phyloP scores from a whole-genome alignment of 2,797 vertebrate genomes.

The Gambelia wislizenii region DNA sequence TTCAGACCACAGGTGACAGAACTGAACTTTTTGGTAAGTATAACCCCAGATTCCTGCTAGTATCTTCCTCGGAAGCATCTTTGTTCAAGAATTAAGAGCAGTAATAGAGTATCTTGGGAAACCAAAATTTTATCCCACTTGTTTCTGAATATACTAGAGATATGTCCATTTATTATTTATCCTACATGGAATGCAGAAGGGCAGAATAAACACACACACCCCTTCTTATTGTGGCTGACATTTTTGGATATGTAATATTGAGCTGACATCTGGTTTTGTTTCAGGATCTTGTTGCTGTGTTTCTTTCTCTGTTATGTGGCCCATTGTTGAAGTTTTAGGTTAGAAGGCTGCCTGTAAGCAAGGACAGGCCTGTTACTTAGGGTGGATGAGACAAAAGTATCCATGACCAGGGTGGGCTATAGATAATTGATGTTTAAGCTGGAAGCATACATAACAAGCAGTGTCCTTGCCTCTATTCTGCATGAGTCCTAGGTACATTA shows the following conservation, averaged over 20 bases:
- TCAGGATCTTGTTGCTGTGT: not conserved
- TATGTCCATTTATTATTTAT: not conserved
- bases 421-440: not conserved
- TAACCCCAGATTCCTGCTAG: not conserved
- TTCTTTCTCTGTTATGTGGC: not conserved
- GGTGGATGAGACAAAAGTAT: not conserved
- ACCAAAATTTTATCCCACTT: not conserved
- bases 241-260: not conserved
- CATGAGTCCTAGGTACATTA: not conserved
- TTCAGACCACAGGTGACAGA: not conserved
- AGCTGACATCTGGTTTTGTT: not conserved
- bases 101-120: not conserved
- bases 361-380: not conserved
- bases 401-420: not conserved
- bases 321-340: not conserved
- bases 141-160: not conserved
- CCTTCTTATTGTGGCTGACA: not conserved
- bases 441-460: not conserved
- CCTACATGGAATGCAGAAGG: not conserved
- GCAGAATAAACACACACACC: not conserved
- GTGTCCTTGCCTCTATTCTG: not conserved
- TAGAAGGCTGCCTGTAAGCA: not conserved
- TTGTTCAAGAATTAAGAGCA: not conserved
- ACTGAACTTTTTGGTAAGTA: not conserved
- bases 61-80: not conserved